Evolutionary conservation across 2,797 vertebrate genomes (phyloP).

Genomic region (Crax fasciolata): DNA sequence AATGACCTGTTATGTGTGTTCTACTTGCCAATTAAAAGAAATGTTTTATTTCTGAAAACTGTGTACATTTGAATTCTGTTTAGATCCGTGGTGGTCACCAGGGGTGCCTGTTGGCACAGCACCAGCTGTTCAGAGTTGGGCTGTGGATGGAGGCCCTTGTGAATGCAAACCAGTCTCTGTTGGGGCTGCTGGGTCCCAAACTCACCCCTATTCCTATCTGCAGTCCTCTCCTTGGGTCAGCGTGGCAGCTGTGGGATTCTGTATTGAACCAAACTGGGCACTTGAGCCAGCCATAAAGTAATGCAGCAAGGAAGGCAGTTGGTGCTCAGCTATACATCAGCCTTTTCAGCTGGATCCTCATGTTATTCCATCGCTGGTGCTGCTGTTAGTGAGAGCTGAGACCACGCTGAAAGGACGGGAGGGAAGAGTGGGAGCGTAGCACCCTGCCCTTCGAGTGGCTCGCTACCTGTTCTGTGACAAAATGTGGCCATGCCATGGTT

Average conservation of each 20-base stretch:
- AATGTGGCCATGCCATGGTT: background rate
- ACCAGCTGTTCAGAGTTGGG: background rate
- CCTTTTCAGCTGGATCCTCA: background rate
- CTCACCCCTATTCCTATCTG: fast-evolving
- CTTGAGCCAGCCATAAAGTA: background rate
- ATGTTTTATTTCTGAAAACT: constrained; percentile 81
- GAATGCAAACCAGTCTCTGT: background rate
- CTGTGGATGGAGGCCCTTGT: background rate
- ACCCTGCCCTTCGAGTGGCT: background rate
- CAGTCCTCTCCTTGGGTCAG: background rate
- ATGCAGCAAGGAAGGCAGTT: background rate
- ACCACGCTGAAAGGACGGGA: background rate
- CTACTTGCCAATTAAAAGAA: constrained; percentile 85
- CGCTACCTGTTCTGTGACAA: background rate
- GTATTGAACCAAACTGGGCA: background rate
- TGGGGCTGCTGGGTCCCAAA: background rate
- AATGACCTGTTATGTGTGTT: constrained; percentile 84
- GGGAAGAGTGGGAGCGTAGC: background rate
- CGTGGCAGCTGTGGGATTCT: background rate
- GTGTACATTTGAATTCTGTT: background rate
- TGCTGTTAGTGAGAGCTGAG: background rate
- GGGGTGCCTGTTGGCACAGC: background rate
- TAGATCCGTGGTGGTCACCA: background rate
- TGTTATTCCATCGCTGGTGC: background rate
- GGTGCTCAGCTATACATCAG: background rate